Percentiles rank a stretch among this genome's conserved stretches.
Conservation (phyloP, 2,113 vertebrate genomes). For the Collichthys lucidus region DNA sequence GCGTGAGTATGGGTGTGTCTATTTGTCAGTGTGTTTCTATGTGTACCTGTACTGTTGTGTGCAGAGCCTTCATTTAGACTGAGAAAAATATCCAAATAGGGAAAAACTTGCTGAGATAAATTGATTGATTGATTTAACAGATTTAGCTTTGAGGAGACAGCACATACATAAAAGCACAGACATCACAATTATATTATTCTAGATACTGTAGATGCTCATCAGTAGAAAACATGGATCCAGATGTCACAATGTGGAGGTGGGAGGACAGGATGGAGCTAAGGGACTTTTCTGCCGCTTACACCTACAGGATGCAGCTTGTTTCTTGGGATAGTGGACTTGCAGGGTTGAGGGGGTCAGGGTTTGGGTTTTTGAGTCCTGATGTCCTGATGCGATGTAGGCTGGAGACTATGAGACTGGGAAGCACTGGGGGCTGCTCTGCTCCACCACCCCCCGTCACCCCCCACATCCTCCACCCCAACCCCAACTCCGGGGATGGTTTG, state of each 20-base stretch:
- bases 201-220: neutral
- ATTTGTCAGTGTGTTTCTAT: neutral
- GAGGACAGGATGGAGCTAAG: neutral
- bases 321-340: neutral
- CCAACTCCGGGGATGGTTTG: constrained; percentile 22
- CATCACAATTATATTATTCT: neutral
- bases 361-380: neutral
- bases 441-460: neutral
- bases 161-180: neutral
- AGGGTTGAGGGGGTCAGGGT: constrained; percentile 16
- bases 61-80: neutral
- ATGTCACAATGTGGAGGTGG: neutral
- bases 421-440: constrained; percentile 42
- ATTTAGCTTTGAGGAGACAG: neutral
- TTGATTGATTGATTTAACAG: neutral
- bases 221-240: neutral
- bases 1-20: neutral
- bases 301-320: neutral
- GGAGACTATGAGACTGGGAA: constrained; percentile 50
- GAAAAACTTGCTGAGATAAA: neutral
- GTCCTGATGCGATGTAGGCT: constrained; percentile 33
- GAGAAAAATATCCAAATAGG: neutral
- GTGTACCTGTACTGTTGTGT: neutral
- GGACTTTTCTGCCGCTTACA: constrained; percentile 5
- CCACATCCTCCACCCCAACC: neutral